Conservation (phyloP, 2,888 invertebrate genomes). For the Plagodis dolabraria region DNA sequence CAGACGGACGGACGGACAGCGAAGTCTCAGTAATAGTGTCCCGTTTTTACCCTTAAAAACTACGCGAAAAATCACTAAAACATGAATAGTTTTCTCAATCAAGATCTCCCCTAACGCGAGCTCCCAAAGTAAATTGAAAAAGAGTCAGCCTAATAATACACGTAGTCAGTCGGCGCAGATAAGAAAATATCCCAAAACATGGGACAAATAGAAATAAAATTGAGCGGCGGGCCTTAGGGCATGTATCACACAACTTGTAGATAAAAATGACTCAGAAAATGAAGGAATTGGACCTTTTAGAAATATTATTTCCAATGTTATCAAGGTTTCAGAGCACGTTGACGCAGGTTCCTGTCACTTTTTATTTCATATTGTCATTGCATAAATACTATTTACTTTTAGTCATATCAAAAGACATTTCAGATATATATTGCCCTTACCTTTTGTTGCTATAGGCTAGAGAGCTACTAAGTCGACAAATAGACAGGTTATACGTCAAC, state of each 20-base stretch:
- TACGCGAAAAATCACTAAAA: neutral
- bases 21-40: too few species aligned
- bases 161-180: slow-evolving; percentile 29
- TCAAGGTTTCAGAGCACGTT: neutral
- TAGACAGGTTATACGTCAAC: too few species aligned
- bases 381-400: too few species aligned
- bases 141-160: slow-evolving; percentile 46
- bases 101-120: slow-evolving; percentile 24
- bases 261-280: slow-evolving; percentile 40
- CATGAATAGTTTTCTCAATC: slow-evolving; percentile 16
- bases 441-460: too few species aligned
- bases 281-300: slow-evolving; percentile 27
- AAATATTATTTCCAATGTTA: slow-evolving; percentile 23
- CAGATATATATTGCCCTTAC: too few species aligned
- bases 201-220: slow-evolving; percentile 47
- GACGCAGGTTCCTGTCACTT: neutral
- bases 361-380: neutral
- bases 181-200: slow-evolving; percentile 44
- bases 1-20: too few species aligned
- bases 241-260: slow-evolving; percentile 38
- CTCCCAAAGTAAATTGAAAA: slow-evolving; percentile 43
- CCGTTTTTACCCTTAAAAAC: too few species aligned
- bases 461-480: too few species aligned
- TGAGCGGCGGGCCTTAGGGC: slow-evolving; percentile 45
- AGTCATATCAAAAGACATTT: too few species aligned